Evolutionary conservation across 2,797 vertebrate genomes (phyloP).

Genomic region (Cyprinodon diabolis): DNA sequence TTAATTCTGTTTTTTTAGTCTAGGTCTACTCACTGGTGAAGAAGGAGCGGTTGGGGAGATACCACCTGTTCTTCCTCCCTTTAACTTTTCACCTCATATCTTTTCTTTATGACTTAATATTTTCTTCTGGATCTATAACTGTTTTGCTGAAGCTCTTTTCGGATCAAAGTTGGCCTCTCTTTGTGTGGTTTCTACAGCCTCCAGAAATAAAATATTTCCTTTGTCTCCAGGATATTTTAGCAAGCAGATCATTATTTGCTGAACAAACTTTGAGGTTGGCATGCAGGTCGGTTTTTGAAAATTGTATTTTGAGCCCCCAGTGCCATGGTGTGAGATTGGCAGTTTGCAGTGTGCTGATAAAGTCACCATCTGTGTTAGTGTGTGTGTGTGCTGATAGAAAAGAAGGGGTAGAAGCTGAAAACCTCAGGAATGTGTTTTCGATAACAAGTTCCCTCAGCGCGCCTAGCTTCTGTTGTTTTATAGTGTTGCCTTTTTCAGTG

Average conservation of each 20-base stretch:
- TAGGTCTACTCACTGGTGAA: conserved; percentile 62
- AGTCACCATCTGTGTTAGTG: conserved; percentile 30
- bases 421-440: conserved; percentile 61
- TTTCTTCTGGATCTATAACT: conserved; percentile 6
- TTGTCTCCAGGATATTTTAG: conserved; percentile 30
- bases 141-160: background rate
- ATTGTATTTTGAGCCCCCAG: conserved; percentile 51
- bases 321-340: conserved; percentile 58
- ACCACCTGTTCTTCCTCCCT: conserved; percentile 25
- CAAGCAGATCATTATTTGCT: conserved; percentile 17
- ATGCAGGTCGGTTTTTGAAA: conserved; percentile 1
- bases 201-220: conserved; percentile 32
- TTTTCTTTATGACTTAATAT: conserved; percentile 9
- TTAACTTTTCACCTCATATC: conserved; percentile 37
- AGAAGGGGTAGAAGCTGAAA: conserved; percentile 40
- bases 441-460: conserved; percentile 56
- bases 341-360: conserved; percentile 63
- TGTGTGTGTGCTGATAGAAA: conserved; percentile 38
- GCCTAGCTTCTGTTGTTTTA: conserved; percentile 38
- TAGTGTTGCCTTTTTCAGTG: conserved; percentile 18
- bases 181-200: conserved; percentile 25
- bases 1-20: conserved; percentile 44
- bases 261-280: conserved; percentile 5
- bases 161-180: conserved; percentile 2
- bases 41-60: conserved; percentile 30